Evolutionary conservation across 2,888 invertebrate species (phyloP).

Genomic region (Machimus rusticus): DNA sequence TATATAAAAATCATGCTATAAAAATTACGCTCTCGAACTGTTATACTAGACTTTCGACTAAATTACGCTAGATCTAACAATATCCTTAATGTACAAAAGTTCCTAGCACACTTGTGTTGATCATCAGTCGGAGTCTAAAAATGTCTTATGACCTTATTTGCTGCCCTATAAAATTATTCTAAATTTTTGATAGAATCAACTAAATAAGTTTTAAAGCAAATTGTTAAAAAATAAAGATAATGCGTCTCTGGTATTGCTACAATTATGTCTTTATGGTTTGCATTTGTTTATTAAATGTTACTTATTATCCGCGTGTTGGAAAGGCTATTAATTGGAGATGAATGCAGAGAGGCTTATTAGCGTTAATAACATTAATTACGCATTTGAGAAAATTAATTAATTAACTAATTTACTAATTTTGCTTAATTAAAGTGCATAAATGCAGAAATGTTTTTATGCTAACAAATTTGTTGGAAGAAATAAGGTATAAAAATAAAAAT

Average conservation of each 20-base stretch:
- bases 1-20: conserved; percentile 26
- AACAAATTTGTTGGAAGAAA: no score
- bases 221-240: background rate
- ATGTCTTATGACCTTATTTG: background rate
- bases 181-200: background rate
- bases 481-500: no score
- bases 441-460: no score
- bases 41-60: background rate
- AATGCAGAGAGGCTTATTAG: background rate
- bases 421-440: no score
- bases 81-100: conserved; percentile 39
- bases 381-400: background rate
- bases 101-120: conserved; percentile 46
- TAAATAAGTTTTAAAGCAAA: background rate
- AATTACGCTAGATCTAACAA: conserved; percentile 22
- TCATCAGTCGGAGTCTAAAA: conserved; percentile 46
- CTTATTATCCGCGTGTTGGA: background rate
- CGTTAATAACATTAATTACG: background rate
- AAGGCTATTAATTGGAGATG: background rate
- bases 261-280: background rate
- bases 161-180: conserved; percentile 8
- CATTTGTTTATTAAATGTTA: background rate
- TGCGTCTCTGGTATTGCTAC: background rate
- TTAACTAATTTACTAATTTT: background rate
- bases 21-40: background rate